Conservation (phyloP, 1,140 invertebrate species). For the Nylanderia fulva region DNA sequence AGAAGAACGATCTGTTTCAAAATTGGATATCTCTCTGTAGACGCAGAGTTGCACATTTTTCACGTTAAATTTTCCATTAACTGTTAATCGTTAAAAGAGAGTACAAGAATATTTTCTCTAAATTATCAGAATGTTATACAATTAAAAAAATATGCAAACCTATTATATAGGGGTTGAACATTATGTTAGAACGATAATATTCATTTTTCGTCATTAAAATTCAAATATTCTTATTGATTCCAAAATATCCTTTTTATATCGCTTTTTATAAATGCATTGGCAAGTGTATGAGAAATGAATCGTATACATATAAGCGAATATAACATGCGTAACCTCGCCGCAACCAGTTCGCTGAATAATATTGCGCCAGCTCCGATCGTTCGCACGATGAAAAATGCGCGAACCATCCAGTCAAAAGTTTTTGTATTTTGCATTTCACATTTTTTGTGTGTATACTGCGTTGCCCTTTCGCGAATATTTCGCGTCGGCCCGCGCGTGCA, state of each 20-base stretch:
- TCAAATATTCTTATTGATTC: background rate
- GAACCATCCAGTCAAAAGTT: conserved; percentile 55
- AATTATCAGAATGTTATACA: no score
- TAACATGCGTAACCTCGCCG: conserved; percentile 39
- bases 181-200: background rate
- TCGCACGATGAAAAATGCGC: conserved; percentile 49
- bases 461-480: conserved; percentile 54
- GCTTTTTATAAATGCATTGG: conserved; percentile 1
- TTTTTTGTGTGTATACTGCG: conserved; percentile 27
- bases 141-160: background rate
- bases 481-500: conserved; percentile 45
- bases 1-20: background rate
- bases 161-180: background rate
- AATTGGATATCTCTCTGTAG: no score
- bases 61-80: background rate
- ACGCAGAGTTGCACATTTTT: background rate
- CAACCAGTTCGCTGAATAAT: conserved; percentile 52
- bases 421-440: conserved; percentile 59
- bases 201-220: conserved; percentile 44
- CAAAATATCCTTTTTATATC: background rate
- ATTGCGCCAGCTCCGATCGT: conserved; percentile 36
- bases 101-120: no score
- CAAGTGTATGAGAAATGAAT: conserved; percentile 40
- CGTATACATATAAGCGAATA: conserved; percentile 9
- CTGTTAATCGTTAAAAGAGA: no score